phyloP scores from a whole-genome alignment of 1,140 invertebrate genomes.

The Aphis gossypii region DNA sequence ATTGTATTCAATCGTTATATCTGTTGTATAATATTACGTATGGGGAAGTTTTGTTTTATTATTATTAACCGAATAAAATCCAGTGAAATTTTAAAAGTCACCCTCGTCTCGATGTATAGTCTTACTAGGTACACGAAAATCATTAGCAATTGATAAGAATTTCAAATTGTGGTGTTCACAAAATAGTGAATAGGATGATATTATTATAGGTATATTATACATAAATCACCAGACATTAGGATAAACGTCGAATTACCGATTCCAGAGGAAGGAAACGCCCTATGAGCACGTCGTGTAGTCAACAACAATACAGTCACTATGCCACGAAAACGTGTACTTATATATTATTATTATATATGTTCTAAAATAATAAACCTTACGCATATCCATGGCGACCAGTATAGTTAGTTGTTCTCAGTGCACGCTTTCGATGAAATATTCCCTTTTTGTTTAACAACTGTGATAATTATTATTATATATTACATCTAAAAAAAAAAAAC shows the following conservation, averaged over 20 bases:
- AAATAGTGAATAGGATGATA: background rate
- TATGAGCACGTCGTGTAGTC: background rate
- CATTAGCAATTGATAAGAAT: background rate
- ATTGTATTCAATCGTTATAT: background rate
- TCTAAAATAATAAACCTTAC: background rate
- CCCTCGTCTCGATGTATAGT: background rate
- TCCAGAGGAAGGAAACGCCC: background rate
- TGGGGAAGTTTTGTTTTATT: background rate
- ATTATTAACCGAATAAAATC: background rate
- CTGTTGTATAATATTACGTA: too few species aligned
- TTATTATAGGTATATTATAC: background rate
- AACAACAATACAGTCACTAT: constrained; percentile 15
- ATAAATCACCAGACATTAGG: background rate
- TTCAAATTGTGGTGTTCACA: background rate
- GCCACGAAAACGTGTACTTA: background rate
- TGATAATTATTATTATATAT: background rate
- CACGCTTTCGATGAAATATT: background rate
- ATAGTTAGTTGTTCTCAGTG: background rate
- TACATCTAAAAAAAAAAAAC: background rate
- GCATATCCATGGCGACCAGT: background rate
- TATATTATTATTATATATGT: background rate
- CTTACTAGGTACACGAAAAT: background rate
- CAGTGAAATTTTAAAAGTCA: background rate
- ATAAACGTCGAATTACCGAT: background rate
- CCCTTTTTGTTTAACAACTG: background rate